Base-by-base conservation (phyloP, 2,113 vertebrate genomes). In the Gobius niger region DNA sequence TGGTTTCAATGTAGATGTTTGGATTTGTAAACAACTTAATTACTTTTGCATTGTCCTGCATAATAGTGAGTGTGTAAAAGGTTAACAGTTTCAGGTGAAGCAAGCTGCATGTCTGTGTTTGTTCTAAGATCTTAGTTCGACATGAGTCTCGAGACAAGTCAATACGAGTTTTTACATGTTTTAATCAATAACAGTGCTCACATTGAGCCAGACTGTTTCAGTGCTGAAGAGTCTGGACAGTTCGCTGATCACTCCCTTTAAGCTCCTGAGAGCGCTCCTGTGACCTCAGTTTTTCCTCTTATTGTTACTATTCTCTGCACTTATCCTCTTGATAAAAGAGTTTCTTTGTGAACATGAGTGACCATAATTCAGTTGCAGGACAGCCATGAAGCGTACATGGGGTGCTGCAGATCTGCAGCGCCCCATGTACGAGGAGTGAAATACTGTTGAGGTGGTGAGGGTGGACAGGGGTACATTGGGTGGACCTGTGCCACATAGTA, bases 401-500 rank as follows among this genome's bases (percentile, higher is more conserved):
- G 85, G 2, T 87, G 40, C 83, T 94, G 89, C 89, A 93, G 52
- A 2, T 34, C 24, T 34, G 24, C 24, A 34, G 24, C 24, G 24
- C 24, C 24, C 24, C 24, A 34, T 34, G 24, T 34, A 34, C 24
- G 24, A 91, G 82, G 92, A 77, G 94, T 89, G 83, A 74, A 18
- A 83, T 88, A 90, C 49, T 72, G 81, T 24, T 82, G 85, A 56
- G 72, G 64, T 10, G 82, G 73, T 1, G 85, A 88, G 90, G 82
- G 96, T 76, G 94, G 94, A 82, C 95, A 96, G 9, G 95, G 88
- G 87, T 96, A 98, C 69, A 98, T 87, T 1, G 95, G 95, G 90
- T 99, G 96, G 76, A 98, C 94, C 85, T 98, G 96, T 18, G 97
- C 97, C 68, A 99, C 92, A 11, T 97, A 99, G 87, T 99, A 99